phyloP scores from a whole-genome alignment of 2,888 invertebrate species.

The Carpatolechia fugitivella region DNA sequence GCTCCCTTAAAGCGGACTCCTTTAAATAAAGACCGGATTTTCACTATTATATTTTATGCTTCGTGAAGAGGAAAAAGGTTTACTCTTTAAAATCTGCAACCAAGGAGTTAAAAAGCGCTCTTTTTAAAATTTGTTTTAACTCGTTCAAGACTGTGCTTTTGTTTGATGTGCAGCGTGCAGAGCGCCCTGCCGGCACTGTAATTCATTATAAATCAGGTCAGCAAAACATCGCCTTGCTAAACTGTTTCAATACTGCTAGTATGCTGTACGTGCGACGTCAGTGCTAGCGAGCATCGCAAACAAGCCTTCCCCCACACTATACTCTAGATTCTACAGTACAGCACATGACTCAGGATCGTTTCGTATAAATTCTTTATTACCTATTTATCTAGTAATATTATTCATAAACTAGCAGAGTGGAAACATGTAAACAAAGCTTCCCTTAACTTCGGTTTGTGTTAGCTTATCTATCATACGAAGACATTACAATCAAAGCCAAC shows the following conservation, averaged over 20 bases:
- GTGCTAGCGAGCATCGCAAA: constrained; percentile 16
- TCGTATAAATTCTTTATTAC: no score
- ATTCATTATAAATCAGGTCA: constrained; percentile 17
- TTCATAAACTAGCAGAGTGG: no score
- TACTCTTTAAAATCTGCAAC: neutral
- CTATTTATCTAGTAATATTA: no score
- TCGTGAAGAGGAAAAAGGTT: neutral
- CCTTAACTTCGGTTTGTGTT: neutral
- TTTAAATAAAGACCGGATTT: constrained; percentile 56
- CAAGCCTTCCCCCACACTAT: neutral
- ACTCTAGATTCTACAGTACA: neutral
- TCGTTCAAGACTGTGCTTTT: constrained; percentile 5
- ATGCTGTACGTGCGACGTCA: neutral
- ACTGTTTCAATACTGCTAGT: constrained; percentile 9
- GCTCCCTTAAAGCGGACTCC: constrained; percentile 53
- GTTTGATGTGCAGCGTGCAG: neutral
- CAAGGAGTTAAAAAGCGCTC: neutral
- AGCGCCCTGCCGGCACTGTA: constrained; percentile 2
- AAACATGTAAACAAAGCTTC: neutral
- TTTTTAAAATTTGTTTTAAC: neutral
- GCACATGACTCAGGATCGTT: no score
- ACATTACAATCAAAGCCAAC: neutral
- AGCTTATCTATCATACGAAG: neutral
- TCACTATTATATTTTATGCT: constrained; percentile 9
- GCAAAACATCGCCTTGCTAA: constrained; percentile 10